These are phyloP conservation scores for Bucco capensis DNA, from an alignment of 2,113 vertebrate species.

Conservation along the genomic window DNA sequence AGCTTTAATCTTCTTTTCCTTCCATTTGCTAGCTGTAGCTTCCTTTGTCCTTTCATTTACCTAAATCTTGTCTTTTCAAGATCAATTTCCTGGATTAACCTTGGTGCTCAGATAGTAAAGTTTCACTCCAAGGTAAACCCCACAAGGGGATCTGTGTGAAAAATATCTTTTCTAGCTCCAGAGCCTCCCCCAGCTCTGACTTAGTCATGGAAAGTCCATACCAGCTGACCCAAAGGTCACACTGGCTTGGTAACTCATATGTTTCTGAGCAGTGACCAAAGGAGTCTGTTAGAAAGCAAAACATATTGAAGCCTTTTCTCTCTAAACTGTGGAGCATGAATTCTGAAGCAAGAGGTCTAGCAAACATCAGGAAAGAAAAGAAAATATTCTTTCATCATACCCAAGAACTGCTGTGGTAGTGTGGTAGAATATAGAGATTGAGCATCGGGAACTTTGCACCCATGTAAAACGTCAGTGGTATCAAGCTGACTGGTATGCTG, in stretches of 20 bases:
- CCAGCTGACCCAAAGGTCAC: neutral
- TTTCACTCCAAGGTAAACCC: constrained; percentile 1
- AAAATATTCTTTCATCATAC: neutral
- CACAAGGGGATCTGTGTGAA: neutral
- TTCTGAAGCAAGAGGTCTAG: neutral
- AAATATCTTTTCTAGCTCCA: constrained; percentile 3
- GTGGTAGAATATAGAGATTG: neutral
- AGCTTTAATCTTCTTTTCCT: neutral
- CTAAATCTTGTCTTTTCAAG: neutral
- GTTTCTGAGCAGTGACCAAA: constrained; percentile 10
- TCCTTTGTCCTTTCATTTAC: neutral
- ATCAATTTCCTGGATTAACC: constrained; percentile 20
- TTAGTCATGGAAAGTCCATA: neutral
- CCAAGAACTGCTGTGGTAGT: neutral
- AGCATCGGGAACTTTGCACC: neutral
- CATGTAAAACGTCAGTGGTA: neutral
- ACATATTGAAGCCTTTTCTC: constrained; percentile 5
- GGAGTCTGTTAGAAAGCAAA: constrained; percentile 10
- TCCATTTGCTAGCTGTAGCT: neutral
- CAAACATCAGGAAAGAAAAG: neutral
- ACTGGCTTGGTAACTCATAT: neutral
- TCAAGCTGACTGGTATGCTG: neutral
- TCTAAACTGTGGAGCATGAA: neutral
- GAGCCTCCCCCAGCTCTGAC: neutral
- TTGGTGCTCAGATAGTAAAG: neutral